A percentile compares a stretch with the other conserved stretches of the same genome.
phyloP scores from a whole-genome alignment of 2,888 invertebrate species.

The Resseliella maxima region DNA sequence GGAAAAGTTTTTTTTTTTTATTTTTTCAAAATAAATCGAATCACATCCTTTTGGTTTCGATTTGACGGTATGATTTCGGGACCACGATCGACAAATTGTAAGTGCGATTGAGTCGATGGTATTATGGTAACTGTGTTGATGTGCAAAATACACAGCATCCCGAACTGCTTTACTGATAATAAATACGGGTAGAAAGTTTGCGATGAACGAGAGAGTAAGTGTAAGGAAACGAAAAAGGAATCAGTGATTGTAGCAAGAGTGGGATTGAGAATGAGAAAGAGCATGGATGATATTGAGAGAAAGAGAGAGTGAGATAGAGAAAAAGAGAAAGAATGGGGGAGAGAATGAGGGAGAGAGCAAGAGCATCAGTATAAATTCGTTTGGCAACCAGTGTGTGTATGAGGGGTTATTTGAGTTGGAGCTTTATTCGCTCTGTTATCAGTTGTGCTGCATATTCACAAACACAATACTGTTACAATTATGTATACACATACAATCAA shows the following conservation, averaged over 20 bases:
- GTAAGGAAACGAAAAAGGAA: background rate
- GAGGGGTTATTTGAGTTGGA: background rate
- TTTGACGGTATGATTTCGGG: background rate
- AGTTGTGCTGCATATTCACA: background rate
- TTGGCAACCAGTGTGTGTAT: no score
- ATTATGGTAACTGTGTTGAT: background rate
- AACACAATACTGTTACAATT: background rate
- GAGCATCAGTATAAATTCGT: no score
- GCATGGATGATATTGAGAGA: no score
- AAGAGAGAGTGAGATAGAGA: no score
- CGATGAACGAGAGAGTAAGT: background rate
- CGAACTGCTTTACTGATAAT: background rate
- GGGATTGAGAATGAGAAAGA: no score
- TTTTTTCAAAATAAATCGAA: background rate
- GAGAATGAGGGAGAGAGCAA: no score
- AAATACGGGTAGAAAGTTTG: background rate
- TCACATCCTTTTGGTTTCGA: background rate
- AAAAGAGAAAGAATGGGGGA: no score
- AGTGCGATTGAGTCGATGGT: slow-evolving; percentile 5
- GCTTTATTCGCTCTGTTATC: slow-evolving; percentile 2
- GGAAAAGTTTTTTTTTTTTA: background rate
- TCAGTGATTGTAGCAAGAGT: no score
- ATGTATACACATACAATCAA: background rate
- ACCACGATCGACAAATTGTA: background rate
- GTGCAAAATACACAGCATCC: slow-evolving; percentile 18